Evolutionary conservation across 1,140 invertebrate genomes (phyloP).

Genomic region (Halesus radiatus): DNA sequence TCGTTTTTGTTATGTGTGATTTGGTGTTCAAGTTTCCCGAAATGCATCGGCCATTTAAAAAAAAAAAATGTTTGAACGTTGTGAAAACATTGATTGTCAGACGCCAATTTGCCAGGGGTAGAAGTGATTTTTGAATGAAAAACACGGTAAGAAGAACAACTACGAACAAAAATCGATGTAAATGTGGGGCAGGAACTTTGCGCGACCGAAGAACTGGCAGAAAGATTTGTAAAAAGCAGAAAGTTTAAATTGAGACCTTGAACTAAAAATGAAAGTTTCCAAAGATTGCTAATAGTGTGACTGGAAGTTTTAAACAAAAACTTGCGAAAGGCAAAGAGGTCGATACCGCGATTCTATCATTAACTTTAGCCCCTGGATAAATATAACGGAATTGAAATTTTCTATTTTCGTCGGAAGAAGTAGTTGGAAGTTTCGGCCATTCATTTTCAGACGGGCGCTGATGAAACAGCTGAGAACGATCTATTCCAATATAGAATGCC

Average conservation of each 20-base stretch:
- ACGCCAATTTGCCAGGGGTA: background rate
- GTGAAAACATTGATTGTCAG: too few relatives aligned
- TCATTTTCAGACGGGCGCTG: slow-evolving; percentile 35
- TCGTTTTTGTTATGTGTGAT: too few relatives aligned
- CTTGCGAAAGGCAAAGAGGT: slow-evolving; percentile 66
- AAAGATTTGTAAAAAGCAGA: slow-evolving; percentile 58
- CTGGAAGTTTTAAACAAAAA: slow-evolving; percentile 63
- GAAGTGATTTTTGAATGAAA: slow-evolving; percentile 52
- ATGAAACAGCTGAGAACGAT: slow-evolving; percentile 32
- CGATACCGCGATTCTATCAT: slow-evolving; percentile 61
- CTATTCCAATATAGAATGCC: background rate
- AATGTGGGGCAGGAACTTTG: slow-evolving; percentile 52
- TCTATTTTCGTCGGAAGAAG: slow-evolving; percentile 55
- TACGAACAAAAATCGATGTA: slow-evolving; percentile 53
- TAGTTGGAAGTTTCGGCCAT: slow-evolving; percentile 50
- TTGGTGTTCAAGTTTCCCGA: too few relatives aligned
- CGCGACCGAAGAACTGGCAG: slow-evolving; percentile 48
- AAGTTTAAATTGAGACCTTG: slow-evolving; percentile 74
- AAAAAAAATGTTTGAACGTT: too few relatives aligned
- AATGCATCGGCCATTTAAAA: too few relatives aligned
- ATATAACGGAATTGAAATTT: slow-evolving; percentile 59
- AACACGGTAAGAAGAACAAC: slow-evolving; percentile 52
- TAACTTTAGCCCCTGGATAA: slow-evolving; percentile 58
- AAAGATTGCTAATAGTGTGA: slow-evolving; percentile 70
- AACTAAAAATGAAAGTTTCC: slow-evolving; percentile 67